phyloP scores from a whole-genome alignment of 2,113 vertebrate species.

The Labrus mixtus region DNA sequence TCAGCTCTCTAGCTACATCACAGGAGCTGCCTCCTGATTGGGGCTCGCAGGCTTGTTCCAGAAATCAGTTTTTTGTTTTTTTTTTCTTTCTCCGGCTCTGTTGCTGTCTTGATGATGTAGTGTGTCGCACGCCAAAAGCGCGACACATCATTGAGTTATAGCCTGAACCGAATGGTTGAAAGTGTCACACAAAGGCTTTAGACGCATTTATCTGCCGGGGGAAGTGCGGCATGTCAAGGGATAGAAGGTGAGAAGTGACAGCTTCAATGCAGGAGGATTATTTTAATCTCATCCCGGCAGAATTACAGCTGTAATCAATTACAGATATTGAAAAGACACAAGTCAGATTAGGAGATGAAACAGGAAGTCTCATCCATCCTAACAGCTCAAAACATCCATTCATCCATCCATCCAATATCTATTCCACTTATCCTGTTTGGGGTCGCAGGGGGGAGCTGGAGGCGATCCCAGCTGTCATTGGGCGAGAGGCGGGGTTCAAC shows the following conservation, averaged over 20 bases:
- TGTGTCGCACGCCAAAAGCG: neutral
- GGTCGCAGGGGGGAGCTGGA: too few relatives aligned
- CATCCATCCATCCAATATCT: too few relatives aligned
- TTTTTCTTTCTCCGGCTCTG: neutral
- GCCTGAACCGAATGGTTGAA: slow-evolving; percentile 9
- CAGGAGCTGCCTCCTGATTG: slow-evolving; percentile 59
- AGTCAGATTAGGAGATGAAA: slow-evolving; percentile 1
- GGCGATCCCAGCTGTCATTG: too few relatives aligned
- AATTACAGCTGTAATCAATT: neutral
- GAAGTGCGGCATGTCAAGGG: slow-evolving; percentile 3
- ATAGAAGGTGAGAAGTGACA: neutral
- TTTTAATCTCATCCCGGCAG: slow-evolving; percentile 6
- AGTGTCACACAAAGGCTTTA: slow-evolving; percentile 33
- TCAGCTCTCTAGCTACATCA: slow-evolving; percentile 61
- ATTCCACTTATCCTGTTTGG: too few relatives aligned
- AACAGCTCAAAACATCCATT: neutral
- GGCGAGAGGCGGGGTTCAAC: too few relatives aligned
- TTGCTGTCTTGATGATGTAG: slow-evolving; percentile 14
- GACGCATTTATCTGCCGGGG: neutral
- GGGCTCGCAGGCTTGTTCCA: slow-evolving; percentile 22
- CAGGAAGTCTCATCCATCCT: neutral
- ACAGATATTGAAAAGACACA: neutral
- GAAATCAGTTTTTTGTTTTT: slow-evolving; percentile 36
- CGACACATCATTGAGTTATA: neutral
- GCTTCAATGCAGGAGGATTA: slow-evolving; percentile 2